Evolutionary conservation across 2,113 vertebrate species (phyloP).

Genomic region (Trachemys scripta): DNA sequence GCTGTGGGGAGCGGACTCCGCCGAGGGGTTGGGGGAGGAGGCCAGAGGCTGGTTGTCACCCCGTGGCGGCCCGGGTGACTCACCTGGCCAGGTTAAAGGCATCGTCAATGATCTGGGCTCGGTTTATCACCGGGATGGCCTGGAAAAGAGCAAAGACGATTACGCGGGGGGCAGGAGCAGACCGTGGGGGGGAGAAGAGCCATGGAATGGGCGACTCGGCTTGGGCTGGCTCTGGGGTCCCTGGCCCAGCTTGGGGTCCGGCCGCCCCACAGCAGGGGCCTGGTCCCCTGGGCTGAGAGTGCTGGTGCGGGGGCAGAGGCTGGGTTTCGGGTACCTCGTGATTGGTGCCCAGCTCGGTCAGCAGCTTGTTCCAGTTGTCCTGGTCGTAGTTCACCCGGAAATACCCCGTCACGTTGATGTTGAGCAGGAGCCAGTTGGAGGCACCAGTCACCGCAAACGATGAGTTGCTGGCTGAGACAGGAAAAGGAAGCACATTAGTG

Average conservation of each 20-base stretch:
- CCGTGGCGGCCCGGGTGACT: background rate
- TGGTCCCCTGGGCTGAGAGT: accelerated
- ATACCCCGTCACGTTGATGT: slow-evolving; percentile 86
- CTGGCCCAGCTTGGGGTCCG: too few relatives aligned
- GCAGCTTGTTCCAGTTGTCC: slow-evolving; percentile 86
- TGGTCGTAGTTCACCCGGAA: slow-evolving; percentile 94
- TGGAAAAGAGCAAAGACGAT: slow-evolving; percentile 57
- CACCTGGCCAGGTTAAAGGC: slow-evolving; percentile 94
- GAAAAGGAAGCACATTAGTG: background rate
- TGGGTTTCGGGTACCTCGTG: slow-evolving; percentile 46
- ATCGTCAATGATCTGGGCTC: slow-evolving; percentile 92
- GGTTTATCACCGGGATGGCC: slow-evolving; percentile 88
- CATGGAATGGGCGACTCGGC: accelerated
- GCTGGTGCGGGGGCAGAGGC: too few relatives aligned
- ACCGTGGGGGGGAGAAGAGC: accelerated
- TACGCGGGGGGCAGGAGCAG: accelerated
- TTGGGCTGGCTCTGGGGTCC: background rate
- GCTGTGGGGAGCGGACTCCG: too few relatives aligned
- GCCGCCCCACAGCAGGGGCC: accelerated
- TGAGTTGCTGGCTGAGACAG: background rate
- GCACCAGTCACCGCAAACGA: accelerated
- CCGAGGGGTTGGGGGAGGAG: background rate
- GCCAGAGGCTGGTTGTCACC: background rate
- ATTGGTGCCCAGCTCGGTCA: slow-evolving; percentile 11
- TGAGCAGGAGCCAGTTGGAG: slow-evolving; percentile 84